These are phyloP conservation scores for Cryptoblepharus egeriae DNA, from an alignment of 2,797 vertebrate species.

Conservation along the genomic window DNA sequence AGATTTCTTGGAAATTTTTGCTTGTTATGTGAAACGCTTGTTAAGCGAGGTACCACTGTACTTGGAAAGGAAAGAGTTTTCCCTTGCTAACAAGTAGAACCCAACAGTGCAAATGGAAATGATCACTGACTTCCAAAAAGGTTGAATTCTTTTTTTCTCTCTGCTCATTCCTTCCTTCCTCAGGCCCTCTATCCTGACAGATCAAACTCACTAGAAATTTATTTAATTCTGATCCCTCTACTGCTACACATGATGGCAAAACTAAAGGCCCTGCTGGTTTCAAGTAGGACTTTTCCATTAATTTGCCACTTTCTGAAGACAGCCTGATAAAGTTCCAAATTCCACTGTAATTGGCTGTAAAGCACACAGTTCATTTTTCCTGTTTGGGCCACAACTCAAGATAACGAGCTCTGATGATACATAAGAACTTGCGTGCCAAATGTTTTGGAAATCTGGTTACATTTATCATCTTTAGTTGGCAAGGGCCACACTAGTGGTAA, in stretches of 20 bases:
- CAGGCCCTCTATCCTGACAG: not conserved
- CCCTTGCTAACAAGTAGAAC: not conserved
- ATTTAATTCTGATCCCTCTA: not conserved
- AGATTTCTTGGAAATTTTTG: too few relatives aligned
- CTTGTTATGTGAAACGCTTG: too few relatives aligned
- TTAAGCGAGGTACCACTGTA: too few relatives aligned
- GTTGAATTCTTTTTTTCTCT: not conserved
- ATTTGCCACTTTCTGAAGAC: conserved; percentile 18
- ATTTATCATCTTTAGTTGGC: conserved; percentile 7
- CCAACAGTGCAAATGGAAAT: not conserved
- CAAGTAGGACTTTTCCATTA: conserved; percentile 36
- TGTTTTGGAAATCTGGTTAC: not conserved
- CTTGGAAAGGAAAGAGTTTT: not conserved
- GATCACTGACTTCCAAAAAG: not conserved
- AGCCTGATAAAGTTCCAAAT: conserved; percentile 28
- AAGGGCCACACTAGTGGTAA: not conserved
- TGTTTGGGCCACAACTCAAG: conserved; percentile 37
- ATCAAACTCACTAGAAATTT: not conserved
- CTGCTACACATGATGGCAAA: not conserved
- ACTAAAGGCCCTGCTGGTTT: not conserved
- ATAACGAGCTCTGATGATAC: conserved; percentile 18
- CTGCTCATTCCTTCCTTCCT: not conserved
- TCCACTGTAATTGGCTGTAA: conserved; percentile 31
- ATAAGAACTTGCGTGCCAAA: not conserved
- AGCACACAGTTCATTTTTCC: conserved; percentile 4